phyloP scores from a whole-genome alignment of 1,140 invertebrate species.

The Sycophila sp. region DNA sequence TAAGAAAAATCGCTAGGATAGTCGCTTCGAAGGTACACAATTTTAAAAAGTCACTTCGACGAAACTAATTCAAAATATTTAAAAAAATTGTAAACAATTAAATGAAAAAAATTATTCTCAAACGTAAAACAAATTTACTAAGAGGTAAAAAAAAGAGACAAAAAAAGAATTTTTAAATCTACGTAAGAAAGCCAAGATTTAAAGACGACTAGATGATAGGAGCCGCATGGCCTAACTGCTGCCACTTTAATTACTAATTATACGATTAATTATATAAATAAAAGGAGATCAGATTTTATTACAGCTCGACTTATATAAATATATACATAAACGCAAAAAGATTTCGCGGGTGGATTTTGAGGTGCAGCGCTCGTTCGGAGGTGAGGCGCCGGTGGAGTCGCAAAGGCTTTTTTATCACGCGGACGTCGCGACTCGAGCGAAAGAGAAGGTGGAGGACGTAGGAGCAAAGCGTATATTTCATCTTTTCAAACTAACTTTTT shows the following conservation, averaged over 20 bases:
- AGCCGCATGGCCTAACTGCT: constrained; percentile 67
- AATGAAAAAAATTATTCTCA: constrained; percentile 62
- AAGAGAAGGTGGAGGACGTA: constrained; percentile 1
- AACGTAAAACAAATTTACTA: constrained; percentile 61
- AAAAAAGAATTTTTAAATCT: constrained; percentile 59
- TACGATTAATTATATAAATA: constrained; percentile 62
- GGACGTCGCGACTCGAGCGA: constrained; percentile 12
- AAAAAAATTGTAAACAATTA: constrained; percentile 44
- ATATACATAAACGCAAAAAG: constrained; percentile 41
- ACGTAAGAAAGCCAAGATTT: constrained; percentile 62
- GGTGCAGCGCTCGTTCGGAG: too few relatives aligned
- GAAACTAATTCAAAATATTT: constrained; percentile 11
- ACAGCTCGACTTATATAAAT: constrained; percentile 59
- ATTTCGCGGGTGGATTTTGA: not conserved
- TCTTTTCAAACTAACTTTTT: constrained; percentile 65
- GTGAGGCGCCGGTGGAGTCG: too few relatives aligned
- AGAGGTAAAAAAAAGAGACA: constrained; percentile 55
- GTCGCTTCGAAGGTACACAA: constrained; percentile 62
- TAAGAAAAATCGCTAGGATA: constrained; percentile 58
- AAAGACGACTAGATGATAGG: constrained; percentile 61
- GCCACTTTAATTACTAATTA: constrained; percentile 61
- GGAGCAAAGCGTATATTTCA: constrained; percentile 51
- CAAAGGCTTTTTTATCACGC: too few relatives aligned
- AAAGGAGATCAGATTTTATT: constrained; percentile 55
- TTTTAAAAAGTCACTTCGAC: constrained; percentile 57